Evolutionary conservation across 2,888 invertebrate genomes (phyloP).

Genomic region (Dryobota labecula): DNA sequence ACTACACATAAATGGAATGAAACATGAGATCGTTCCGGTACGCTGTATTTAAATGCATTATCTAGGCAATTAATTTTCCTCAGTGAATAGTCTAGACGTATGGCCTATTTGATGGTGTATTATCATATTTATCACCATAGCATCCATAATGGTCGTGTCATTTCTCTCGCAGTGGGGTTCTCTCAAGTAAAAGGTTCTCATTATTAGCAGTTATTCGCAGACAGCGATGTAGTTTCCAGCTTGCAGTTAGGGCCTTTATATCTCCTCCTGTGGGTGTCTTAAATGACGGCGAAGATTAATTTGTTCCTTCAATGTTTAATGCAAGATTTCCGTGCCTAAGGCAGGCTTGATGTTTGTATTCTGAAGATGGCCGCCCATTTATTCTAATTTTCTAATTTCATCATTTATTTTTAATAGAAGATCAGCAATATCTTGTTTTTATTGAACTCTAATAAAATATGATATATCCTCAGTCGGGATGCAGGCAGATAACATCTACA

Average conservation of each 20-base stretch:
- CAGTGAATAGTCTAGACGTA: slow-evolving; percentile 41
- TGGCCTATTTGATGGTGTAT: slow-evolving; percentile 44
- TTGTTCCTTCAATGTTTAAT: slow-evolving; percentile 3
- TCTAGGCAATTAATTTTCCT: slow-evolving; percentile 55
- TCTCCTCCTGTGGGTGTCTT: slow-evolving; percentile 2
- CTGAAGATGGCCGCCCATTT: background rate
- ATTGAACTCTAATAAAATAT: background rate
- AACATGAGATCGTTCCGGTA: slow-evolving; percentile 52
- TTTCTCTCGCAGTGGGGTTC: slow-evolving; percentile 52
- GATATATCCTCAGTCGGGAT: background rate
- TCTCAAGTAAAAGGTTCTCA: slow-evolving; percentile 32
- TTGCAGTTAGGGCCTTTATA: slow-evolving; percentile 12
- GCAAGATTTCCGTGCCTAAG: background rate
- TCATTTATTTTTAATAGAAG: background rate
- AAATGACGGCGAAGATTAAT: slow-evolving; percentile 2
- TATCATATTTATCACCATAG: slow-evolving; percentile 41
- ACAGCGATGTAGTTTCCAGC: slow-evolving; percentile 2
- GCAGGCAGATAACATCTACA: background rate
- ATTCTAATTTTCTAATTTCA: background rate
- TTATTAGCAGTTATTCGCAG: slow-evolving; percentile 24
- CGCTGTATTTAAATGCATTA: slow-evolving; percentile 56
- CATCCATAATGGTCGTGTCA: slow-evolving; percentile 39
- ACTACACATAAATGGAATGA: slow-evolving; percentile 54
- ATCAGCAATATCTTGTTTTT: background rate
- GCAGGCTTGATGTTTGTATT: background rate